A percentile compares a stretch with the other conserved stretches of the same genome.
Conservation (phyloP, 2,113 vertebrate genomes). For the Xiphorhynchus elegans region DNA sequence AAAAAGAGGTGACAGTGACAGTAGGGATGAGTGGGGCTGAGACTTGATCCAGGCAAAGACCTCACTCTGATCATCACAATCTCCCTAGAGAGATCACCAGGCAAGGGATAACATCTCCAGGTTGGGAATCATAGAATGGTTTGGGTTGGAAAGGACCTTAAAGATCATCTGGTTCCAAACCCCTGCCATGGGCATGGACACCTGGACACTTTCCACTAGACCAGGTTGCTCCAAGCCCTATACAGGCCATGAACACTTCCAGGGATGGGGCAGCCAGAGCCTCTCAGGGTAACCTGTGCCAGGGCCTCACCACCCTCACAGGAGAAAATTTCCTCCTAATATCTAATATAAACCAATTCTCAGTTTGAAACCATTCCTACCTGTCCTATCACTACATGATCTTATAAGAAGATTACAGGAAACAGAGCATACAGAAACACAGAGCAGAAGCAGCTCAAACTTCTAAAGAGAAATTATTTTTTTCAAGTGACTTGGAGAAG, state of each 20-base stretch:
- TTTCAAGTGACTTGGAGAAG: neutral
- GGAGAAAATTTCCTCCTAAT: neutral
- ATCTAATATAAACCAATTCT: neutral
- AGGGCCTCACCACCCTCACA: neutral
- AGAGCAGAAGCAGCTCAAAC: neutral
- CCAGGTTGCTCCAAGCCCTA: neutral
- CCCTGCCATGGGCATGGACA: neutral
- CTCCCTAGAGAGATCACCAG: neutral
- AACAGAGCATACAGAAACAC: neutral
- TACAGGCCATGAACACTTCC: neutral
- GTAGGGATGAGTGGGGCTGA: neutral
- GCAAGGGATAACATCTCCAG: neutral
- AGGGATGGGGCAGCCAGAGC: neutral
- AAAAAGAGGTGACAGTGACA: neutral
- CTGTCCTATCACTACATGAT: neutral
- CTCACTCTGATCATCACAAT: neutral
- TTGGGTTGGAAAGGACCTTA: neutral
- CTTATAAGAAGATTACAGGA: neutral
- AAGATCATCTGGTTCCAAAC: accelerated
- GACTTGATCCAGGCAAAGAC: neutral
- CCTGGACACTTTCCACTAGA: neutral
- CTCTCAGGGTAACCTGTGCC: neutral
- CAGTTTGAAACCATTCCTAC: neutral
- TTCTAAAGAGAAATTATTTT: neutral
- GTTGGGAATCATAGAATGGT: neutral